A percentile compares a stretch with the other conserved stretches of the same genome.
These are phyloP conservation scores for Heliangelus exortis DNA, from an alignment of 2,797 vertebrate species.

Conservation along the genomic window DNA sequence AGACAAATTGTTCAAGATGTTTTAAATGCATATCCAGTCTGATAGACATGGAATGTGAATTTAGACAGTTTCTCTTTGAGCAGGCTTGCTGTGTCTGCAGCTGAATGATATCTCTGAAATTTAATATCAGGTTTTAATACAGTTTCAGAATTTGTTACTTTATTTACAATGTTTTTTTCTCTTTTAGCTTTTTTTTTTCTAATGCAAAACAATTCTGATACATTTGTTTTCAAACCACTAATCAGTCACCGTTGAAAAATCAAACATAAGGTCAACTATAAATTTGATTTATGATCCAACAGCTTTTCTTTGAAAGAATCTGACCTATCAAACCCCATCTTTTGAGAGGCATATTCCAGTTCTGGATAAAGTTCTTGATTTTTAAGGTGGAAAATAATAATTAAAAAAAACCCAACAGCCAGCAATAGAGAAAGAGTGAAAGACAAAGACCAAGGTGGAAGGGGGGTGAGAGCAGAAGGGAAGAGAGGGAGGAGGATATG, in stretches of 20 bases:
- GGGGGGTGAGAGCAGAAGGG: no score
- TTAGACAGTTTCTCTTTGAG: not conserved
- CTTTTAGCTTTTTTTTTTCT: not conserved
- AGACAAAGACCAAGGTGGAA: no score
- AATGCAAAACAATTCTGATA: not conserved
- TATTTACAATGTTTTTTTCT: not conserved
- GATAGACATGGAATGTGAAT: not conserved
- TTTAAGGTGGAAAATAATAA: accelerated
- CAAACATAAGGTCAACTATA: not conserved
- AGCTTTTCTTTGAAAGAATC: not conserved
- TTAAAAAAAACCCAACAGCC: not conserved
- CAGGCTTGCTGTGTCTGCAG: not conserved
- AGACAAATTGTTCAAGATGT: constrained; percentile 10
- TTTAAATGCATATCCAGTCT: not conserved
- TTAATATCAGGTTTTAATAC: constrained; percentile 5
- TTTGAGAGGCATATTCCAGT: not conserved
- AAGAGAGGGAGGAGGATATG: not conserved
- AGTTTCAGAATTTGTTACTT: not conserved
- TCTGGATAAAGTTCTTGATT: not conserved
- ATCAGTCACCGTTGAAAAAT: not conserved
- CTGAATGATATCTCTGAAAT: not conserved
- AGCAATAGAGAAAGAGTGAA: not conserved
- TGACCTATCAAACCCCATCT: not conserved
- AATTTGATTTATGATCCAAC: not conserved
- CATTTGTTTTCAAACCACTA: not conserved